Percentiles rank a stretch among this genome's conserved stretches.
phyloP scores from a whole-genome alignment of 2,888 invertebrate species.

The Rhyacophila evoluta region DNA sequence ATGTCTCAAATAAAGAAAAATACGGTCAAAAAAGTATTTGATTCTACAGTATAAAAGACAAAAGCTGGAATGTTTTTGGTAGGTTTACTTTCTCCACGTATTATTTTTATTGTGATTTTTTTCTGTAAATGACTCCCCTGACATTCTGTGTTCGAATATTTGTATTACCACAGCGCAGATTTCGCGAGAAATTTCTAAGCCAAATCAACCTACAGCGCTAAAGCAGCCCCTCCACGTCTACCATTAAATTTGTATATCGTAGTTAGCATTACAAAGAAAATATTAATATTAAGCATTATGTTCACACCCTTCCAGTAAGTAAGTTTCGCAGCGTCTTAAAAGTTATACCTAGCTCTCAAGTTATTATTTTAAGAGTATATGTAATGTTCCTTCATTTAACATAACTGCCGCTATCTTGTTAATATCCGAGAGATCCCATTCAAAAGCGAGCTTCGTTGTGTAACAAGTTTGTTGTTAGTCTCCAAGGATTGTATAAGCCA shows the following conservation, averaged over 20 bases:
- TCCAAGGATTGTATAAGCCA: neutral
- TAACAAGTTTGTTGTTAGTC: neutral
- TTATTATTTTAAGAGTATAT: slow-evolving; percentile 24
- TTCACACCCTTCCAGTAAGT: slow-evolving; percentile 8
- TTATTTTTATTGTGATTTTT: no score
- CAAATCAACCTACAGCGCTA: no score
- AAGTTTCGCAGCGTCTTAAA: neutral
- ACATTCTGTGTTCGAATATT: no score
- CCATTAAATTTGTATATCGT: neutral
- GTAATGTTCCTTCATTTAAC: slow-evolving; percentile 19
- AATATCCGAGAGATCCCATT: slow-evolving; percentile 12
- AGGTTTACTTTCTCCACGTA: no score
- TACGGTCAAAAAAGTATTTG: no score
- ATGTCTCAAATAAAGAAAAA: no score
- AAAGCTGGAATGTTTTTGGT: no score
- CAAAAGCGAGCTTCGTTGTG: neutral
- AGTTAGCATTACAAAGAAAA: neutral
- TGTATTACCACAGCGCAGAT: no score
- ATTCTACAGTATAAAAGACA: no score
- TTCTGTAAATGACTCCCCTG: no score
- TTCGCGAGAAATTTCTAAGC: no score
- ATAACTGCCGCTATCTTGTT: slow-evolving; percentile 9
- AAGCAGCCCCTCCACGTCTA: neutral
- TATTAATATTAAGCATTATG: slow-evolving; percentile 22
- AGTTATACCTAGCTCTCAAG: slow-evolving; percentile 10